These are phyloP conservation scores for Morpho achilles DNA, from an alignment of 2,888 invertebrate genomes.

Conservation along the genomic window DNA sequence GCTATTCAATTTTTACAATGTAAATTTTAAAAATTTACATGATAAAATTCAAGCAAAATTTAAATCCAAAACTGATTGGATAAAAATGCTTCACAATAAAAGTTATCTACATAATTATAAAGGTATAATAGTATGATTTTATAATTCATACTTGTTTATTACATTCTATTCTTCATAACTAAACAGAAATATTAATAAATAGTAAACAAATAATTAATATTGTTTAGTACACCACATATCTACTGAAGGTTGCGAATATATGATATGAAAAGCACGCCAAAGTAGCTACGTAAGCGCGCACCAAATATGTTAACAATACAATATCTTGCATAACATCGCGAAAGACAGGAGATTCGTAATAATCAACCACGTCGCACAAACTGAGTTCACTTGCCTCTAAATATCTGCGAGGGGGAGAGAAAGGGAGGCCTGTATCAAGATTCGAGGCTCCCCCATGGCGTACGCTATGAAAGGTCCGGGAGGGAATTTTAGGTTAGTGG, in stretches of 20 bases:
- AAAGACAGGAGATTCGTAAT: constrained; percentile 68
- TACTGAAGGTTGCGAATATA: constrained; percentile 3
- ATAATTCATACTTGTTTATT: too few species aligned
- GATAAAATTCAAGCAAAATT: too few species aligned
- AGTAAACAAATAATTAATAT: too few species aligned
- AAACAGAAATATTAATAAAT: too few species aligned
- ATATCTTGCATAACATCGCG: constrained; percentile 35
- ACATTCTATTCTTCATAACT: too few species aligned
- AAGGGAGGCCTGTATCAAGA: constrained; percentile 73
- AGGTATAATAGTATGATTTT: too few species aligned
- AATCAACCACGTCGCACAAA: constrained; percentile 71
- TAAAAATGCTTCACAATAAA: too few species aligned
- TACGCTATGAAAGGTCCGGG: constrained; percentile 66
- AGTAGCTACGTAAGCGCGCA: background rate
- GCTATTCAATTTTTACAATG: too few species aligned
- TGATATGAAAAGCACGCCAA: background rate
- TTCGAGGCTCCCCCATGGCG: constrained; percentile 67
- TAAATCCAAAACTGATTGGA: too few species aligned
- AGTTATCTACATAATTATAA: too few species aligned
- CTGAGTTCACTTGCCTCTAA: constrained; percentile 70
- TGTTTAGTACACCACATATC: too few species aligned
- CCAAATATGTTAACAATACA: constrained; percentile 31
- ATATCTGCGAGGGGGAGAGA: constrained; percentile 67
- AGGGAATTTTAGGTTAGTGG: constrained; percentile 79
- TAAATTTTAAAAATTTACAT: too few species aligned